phyloP scores from a whole-genome alignment of 2,797 vertebrate genomes.

The Chromobotia macracanthus region DNA sequence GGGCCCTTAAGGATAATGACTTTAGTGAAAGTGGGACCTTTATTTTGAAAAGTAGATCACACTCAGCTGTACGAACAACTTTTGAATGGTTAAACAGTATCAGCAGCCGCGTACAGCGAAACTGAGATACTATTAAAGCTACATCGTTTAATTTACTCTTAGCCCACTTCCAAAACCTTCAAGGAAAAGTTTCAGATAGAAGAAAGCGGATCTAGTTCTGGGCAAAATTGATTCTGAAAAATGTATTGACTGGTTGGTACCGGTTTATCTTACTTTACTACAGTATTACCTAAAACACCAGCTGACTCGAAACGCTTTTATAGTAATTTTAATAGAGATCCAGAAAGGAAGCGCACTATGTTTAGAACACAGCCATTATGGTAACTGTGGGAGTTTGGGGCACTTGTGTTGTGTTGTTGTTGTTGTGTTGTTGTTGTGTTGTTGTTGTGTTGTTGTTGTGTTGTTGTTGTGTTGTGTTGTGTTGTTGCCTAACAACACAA shows the following conservation, averaged over 20 bases:
- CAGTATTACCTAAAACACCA: background rate
- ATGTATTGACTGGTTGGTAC: background rate
- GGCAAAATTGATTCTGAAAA: background rate
- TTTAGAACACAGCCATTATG: constrained; percentile 6
- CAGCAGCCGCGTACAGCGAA: background rate
- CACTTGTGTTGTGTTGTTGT: constrained; percentile 28
- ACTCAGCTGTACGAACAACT: constrained; percentile 31
- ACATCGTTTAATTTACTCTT: background rate
- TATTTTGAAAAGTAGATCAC: constrained; percentile 21
- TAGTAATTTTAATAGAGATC: background rate
- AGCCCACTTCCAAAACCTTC: background rate
- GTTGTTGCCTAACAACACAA: constrained; percentile 36
- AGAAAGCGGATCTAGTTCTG: background rate
- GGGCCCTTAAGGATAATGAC: too few relatives aligned
- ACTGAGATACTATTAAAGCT: background rate
- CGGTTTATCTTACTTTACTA: background rate
- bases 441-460: constrained; percentile 43
- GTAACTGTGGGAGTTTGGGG: constrained; percentile 5
- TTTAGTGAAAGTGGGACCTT: background rate
- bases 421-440: constrained; percentile 38
- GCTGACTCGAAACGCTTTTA: background rate
- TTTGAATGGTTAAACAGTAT: background rate
- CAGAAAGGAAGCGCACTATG: too few relatives aligned
- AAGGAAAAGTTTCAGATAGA: background rate
- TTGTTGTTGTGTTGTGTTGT: constrained; percentile 34